Evolutionary conservation across 2,888 invertebrate species (phyloP).

Genomic region (Apodemia hepburni): DNA sequence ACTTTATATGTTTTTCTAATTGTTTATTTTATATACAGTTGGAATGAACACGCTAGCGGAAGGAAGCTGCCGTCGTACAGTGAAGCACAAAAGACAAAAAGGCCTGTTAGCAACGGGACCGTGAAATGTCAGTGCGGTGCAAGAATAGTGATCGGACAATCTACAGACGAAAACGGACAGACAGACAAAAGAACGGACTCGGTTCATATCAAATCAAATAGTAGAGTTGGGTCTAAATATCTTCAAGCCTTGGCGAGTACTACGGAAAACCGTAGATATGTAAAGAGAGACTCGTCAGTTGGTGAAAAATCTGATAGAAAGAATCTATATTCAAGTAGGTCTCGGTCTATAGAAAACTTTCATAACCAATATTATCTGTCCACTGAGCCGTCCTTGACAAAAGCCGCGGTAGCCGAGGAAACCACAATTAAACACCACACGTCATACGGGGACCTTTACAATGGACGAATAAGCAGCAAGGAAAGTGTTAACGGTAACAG

Average conservation of each 20-base stretch:
- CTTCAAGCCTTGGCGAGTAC: slow-evolving; percentile 67
- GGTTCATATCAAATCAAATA: slow-evolving; percentile 61
- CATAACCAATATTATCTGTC: slow-evolving; percentile 51
- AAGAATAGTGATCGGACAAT: slow-evolving; percentile 59
- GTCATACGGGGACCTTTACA: slow-evolving; percentile 69
- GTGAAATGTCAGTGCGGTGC: slow-evolving; percentile 72
- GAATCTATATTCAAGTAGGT: slow-evolving; percentile 56
- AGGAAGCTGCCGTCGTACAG: slow-evolving; percentile 75
- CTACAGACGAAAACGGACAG: slow-evolving; percentile 46
- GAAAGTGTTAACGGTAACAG: slow-evolving; percentile 66
- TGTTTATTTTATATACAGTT: slow-evolving; percentile 49
- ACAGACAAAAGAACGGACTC: slow-evolving; percentile 49
- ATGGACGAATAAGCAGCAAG: slow-evolving; percentile 64
- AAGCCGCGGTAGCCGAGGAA: slow-evolving; percentile 56
- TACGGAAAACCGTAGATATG: slow-evolving; percentile 49
- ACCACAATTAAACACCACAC: slow-evolving; percentile 65
- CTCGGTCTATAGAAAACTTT: slow-evolving; percentile 75
- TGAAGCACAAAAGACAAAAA: slow-evolving; percentile 78
- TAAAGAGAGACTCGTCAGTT: slow-evolving; percentile 63
- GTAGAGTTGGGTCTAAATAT: slow-evolving; percentile 71
- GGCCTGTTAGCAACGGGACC: slow-evolving; percentile 64
- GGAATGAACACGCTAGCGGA: slow-evolving; percentile 77
- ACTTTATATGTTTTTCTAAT: neutral
- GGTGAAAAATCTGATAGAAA: slow-evolving; percentile 58
- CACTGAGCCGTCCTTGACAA: slow-evolving; percentile 47